These are phyloP conservation scores for Globodera ellingtonae DNA, from an alignment of 1,140 invertebrate species.

Conservation along the genomic window DNA sequence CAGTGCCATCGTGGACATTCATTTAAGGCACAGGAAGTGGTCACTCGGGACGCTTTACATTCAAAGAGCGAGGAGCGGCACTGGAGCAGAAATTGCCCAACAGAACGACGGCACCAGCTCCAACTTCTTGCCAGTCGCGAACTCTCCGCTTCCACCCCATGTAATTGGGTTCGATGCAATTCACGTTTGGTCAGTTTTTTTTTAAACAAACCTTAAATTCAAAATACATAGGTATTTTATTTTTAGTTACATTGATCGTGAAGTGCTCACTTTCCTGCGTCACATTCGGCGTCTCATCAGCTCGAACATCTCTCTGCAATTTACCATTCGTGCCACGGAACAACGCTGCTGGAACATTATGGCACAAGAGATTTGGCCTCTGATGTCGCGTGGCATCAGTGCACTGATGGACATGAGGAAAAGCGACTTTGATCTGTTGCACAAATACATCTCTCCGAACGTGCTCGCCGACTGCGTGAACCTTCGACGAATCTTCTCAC, in stretches of 20 bases:
- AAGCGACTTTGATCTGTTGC: neutral
- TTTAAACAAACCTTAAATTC: too few species aligned
- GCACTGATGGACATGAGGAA: neutral
- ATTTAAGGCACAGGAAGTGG: neutral
- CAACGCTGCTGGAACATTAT: neutral
- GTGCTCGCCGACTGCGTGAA: neutral
- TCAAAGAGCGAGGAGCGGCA: neutral
- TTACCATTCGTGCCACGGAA: neutral
- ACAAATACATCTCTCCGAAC: neutral
- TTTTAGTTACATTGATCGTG: neutral
- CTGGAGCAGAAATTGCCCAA: neutral
- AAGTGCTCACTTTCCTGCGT: too few species aligned
- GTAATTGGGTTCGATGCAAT: neutral
- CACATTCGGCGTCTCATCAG: neutral
- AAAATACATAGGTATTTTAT: too few species aligned
- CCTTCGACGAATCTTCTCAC: neutral
- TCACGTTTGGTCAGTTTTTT: neutral
- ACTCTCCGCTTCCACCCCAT: neutral
- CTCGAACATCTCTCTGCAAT: neutral
- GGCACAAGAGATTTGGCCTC: neutral
- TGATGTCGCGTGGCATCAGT: neutral
- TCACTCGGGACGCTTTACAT: neutral
- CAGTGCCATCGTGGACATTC: too few species aligned
- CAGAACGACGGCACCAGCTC: neutral
- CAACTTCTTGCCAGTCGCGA: neutral